Conservation (phyloP, 2,113 vertebrate species). For the Garra rufa region DNA sequence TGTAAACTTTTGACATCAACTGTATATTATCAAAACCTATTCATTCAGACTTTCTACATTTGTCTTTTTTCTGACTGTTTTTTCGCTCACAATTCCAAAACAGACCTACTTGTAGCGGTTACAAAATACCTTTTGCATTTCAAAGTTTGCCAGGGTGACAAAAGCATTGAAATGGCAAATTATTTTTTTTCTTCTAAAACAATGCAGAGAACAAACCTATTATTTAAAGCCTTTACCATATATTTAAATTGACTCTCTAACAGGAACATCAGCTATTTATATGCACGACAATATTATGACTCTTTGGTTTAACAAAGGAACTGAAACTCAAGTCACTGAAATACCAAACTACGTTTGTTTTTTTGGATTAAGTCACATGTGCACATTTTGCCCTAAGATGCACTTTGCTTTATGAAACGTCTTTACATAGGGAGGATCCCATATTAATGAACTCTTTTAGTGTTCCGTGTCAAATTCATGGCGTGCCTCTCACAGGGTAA, state of each 20-base stretch:
- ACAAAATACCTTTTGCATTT: not conserved
- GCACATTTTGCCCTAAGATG: constrained; percentile 27
- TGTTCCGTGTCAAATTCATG: constrained; percentile 2
- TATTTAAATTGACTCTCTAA: not conserved
- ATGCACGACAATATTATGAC: not conserved
- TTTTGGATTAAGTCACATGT: constrained; percentile 17
- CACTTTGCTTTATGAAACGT: not conserved
- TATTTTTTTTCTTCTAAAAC: not conserved
- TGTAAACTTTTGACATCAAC: too few species aligned
- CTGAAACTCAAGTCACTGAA: not conserved
- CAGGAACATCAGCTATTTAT: not conserved
- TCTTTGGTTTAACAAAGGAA: not conserved
- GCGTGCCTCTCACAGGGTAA: constrained; percentile 23
- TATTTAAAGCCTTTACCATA: not conserved
- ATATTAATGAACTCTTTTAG: not conserved
- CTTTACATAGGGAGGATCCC: not conserved
- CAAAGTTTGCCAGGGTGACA: not conserved
- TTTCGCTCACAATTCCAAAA: not conserved
- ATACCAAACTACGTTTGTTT: not conserved
- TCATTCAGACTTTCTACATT: not conserved
- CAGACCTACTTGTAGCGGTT: not conserved
- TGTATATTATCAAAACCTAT: not conserved
- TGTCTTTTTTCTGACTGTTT: not conserved
- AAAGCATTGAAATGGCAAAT: not conserved
- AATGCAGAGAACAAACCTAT: not conserved